phyloP scores from a whole-genome alignment of 2,888 invertebrate genomes.

The Phengaris arion region DNA sequence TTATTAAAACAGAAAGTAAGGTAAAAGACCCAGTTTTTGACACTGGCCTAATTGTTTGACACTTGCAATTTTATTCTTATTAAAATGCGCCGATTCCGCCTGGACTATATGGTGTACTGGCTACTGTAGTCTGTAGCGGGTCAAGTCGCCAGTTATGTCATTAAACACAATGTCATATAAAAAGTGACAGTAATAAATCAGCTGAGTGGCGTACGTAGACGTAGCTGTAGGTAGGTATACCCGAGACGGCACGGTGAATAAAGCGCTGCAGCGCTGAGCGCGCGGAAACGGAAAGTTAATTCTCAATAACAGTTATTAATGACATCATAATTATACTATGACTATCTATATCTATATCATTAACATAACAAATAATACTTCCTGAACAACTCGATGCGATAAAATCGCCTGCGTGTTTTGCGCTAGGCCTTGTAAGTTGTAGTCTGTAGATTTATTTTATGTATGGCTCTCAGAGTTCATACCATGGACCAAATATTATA shows the following conservation, averaged over 20 bases:
- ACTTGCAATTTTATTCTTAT: too few species aligned
- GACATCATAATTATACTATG: neutral
- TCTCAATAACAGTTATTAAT: constrained; percentile 22
- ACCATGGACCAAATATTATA: too few species aligned
- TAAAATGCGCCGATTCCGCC: too few species aligned
- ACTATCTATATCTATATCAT: constrained; percentile 3
- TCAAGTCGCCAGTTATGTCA: neutral
- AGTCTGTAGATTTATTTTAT: neutral
- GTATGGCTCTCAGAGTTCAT: neutral
- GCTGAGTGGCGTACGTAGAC: constrained; percentile 62
- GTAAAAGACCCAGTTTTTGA: too few species aligned
- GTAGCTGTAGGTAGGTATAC: constrained; percentile 49
- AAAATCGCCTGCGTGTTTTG: neutral
- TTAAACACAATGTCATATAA: constrained; percentile 6
- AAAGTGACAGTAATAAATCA: constrained; percentile 49
- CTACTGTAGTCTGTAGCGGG: neutral
- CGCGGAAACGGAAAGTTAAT: constrained; percentile 34
- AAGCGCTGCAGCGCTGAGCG: constrained; percentile 38
- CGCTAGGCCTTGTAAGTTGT: neutral
- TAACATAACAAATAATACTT: constrained; percentile 12
- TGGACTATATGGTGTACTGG: too few species aligned
- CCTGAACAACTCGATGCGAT: neutral
- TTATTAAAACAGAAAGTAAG: too few species aligned
- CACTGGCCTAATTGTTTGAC: too few species aligned
- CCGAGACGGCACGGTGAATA: constrained; percentile 46